Conservation (phyloP, 2,113 vertebrate species). For the Tinamus guttatus region DNA sequence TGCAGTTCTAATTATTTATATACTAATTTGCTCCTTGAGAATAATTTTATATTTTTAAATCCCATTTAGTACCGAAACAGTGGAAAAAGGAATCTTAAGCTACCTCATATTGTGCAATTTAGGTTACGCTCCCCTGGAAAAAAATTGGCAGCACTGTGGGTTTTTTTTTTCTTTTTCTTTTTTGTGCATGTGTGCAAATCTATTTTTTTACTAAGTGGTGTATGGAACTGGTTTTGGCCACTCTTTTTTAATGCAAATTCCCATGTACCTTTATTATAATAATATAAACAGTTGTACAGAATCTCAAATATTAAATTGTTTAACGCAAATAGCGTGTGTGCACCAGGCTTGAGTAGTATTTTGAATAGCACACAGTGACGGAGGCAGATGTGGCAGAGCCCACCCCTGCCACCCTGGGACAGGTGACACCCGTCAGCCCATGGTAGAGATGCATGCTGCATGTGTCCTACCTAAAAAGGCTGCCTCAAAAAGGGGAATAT, state of each 20-base stretch:
- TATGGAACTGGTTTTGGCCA: neutral
- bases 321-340: neutral
- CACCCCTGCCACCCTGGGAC: neutral
- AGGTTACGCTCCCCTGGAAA: neutral
- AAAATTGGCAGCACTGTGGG: neutral
- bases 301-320: neutral
- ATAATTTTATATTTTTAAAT: neutral
- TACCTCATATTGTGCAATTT: neutral
- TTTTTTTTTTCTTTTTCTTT: no score
- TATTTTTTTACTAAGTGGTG: neutral
- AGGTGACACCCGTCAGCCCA: rapidly evolving
- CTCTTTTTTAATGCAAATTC: neutral
- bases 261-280: neutral
- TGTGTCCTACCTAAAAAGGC: neutral
- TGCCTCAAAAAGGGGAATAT: neutral
- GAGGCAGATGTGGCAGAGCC: neutral
- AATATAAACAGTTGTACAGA: neutral
- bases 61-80: neutral
- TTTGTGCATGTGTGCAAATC: no score
- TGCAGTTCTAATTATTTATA: constrained; percentile 49
- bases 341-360: neutral
- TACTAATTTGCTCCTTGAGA: constrained; percentile 50
- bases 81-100: neutral
- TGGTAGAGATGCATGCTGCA: neutral
- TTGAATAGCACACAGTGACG: rapidly evolving